These are phyloP conservation scores for Seriola dumerili DNA, from an alignment of 2,113 vertebrate genomes.

Conservation along the genomic window DNA sequence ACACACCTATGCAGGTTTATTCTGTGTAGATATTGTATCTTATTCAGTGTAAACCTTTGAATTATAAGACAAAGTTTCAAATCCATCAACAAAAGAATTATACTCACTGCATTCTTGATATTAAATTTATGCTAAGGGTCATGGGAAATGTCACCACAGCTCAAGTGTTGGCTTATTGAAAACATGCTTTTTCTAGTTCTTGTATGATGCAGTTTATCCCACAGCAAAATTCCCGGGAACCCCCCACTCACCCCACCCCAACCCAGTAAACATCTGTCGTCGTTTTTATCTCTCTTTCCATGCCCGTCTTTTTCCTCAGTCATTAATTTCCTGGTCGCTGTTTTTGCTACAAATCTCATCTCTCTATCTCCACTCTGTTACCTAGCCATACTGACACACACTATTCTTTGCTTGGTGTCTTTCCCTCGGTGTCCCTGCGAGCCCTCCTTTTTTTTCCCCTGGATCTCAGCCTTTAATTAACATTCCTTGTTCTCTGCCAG, in stretches of 20 bases:
- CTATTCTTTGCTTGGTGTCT: constrained; percentile 23
- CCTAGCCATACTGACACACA: constrained; percentile 6
- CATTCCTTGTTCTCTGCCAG: constrained; percentile 79
- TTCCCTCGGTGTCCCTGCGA: constrained; percentile 21
- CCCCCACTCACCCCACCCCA: not conserved
- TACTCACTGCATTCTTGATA: not conserved
- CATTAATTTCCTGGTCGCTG: constrained; percentile 19
- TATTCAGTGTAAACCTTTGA: not conserved
- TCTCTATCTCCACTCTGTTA: constrained; percentile 15
- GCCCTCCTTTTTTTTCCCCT: constrained; percentile 14
- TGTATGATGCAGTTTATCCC: not conserved
- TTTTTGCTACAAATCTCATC: constrained; percentile 38
- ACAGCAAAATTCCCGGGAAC: not conserved
- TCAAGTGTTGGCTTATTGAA: constrained; percentile 1
- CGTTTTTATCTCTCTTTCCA: constrained; percentile 8
- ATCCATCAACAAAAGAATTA: not conserved
- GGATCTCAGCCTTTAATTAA: constrained; percentile 81
- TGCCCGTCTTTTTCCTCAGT: not conserved
- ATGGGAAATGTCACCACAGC: not conserved
- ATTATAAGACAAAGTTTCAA: not conserved
- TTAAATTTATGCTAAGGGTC: not conserved
- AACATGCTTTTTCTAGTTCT: not conserved
- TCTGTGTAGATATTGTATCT: not conserved
- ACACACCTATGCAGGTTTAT: not conserved
- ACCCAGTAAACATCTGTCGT: not conserved